Evolutionary conservation across 2,888 invertebrate species (phyloP).

Genomic region (Hymenopus coronatus): DNA sequence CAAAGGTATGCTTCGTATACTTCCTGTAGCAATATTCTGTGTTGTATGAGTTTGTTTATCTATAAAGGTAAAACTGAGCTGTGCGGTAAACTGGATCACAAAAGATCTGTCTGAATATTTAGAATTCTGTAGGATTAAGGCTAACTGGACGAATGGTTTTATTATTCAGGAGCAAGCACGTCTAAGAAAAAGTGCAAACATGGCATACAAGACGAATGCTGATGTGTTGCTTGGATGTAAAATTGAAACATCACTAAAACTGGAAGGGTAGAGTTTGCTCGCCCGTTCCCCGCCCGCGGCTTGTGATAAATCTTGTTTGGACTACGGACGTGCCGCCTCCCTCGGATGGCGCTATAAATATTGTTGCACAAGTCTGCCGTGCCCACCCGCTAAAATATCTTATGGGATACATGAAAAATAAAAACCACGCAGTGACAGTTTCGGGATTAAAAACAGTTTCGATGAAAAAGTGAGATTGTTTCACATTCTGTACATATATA

Average conservation of each 20-base stretch:
- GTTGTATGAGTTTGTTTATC: too few species aligned
- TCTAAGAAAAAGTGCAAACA: background rate
- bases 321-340: background rate
- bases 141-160: background rate
- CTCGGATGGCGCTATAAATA: conserved; percentile 25
- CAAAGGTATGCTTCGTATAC: too few species aligned
- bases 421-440: conserved; percentile 31
- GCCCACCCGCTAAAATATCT: conserved; percentile 24
- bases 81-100: too few species aligned
- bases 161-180: background rate
- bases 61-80: too few species aligned
- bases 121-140: background rate
- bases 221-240: background rate
- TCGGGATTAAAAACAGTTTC: conserved; percentile 33
- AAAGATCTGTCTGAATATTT: background rate
- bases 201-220: background rate
- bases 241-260: conserved; percentile 12
- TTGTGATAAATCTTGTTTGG: conserved; percentile 29
- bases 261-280: background rate
- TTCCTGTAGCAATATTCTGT: too few species aligned
- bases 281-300: background rate
- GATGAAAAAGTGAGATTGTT: conserved; percentile 32
- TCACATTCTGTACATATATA: conserved; percentile 3
- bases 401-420: conserved; percentile 30
- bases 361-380: background rate